These are phyloP conservation scores for Polia nebulosa DNA, from an alignment of 2,888 invertebrate genomes.

Conservation along the genomic window DNA sequence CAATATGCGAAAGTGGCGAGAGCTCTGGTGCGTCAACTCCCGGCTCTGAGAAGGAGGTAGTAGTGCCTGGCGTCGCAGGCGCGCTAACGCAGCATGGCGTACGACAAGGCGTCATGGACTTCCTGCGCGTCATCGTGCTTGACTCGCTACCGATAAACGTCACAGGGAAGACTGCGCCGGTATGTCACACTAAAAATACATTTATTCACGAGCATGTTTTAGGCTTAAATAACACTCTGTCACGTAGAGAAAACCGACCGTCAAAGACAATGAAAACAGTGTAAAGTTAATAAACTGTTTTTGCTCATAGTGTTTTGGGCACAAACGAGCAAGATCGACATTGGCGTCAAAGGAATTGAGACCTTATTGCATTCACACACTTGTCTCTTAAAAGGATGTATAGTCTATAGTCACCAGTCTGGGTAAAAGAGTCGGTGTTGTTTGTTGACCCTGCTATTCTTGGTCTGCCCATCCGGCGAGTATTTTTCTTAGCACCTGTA, in stretches of 20 bases:
- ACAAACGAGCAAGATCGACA: background rate
- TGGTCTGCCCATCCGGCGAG: too few relatives aligned
- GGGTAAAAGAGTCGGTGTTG: too few relatives aligned
- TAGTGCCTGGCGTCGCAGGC: slow-evolving; percentile 85
- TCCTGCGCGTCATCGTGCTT: slow-evolving; percentile 97
- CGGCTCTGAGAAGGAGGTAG: slow-evolving; percentile 91
- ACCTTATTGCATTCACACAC: background rate
- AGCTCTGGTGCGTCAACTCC: slow-evolving; percentile 96
- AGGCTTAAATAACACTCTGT: too few relatives aligned
- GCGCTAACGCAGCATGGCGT: slow-evolving; percentile 94
- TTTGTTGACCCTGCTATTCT: too few relatives aligned
- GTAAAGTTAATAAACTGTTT: too few relatives aligned
- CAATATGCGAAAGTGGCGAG: slow-evolving; percentile 92
- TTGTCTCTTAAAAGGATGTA: background rate
- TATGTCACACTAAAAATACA: slow-evolving; percentile 68
- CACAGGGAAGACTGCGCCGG: slow-evolving; percentile 94
- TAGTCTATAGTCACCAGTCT: too few relatives aligned
- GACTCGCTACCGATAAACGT: slow-evolving; percentile 97
- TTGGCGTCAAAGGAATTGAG: background rate
- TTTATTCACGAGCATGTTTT: too few relatives aligned
- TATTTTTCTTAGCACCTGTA: background rate
- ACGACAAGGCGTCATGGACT: slow-evolving; percentile 97
- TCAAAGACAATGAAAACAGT: background rate
- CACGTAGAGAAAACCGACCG: too few relatives aligned
- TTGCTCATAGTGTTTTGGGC: too few relatives aligned